Base-by-base conservation (phyloP, 2,113 vertebrate species). In the Heterochromis multidens region DNA sequence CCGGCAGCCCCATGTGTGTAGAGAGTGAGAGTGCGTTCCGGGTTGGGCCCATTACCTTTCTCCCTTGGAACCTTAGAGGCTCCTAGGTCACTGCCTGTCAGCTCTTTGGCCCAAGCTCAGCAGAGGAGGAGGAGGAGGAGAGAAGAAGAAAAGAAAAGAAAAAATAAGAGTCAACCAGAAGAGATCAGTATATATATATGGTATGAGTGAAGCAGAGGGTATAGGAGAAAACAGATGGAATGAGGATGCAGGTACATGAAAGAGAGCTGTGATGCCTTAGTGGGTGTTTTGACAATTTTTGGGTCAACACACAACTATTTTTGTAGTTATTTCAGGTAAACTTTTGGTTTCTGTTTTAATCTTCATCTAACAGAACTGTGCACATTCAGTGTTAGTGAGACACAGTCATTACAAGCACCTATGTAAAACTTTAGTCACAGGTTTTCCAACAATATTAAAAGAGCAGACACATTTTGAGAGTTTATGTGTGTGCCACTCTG, bases 21-120 rank as follows among this genome's bases (percentile, higher is more conserved):
- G 85, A 90, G 91, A 94, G 93, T 91, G 95, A 92, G 91, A 84
- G 84, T 89, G 89, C 79, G 87, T 94, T 93, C 92, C 89, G 89
- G 92, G 94, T 88, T 93, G 90, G 91, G 86, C 91, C 94, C 92
- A 95, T 96, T 95, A 93, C 93, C 93, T 91, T 88, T 93, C 93
- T 94, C 95, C 87, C 90, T 80, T 87, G 91, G 94, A 94, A 92
- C 83, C 92, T 72, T 25, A 6, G 90, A 91, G 92, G 88, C 88
- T 88, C 84, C 89, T 85, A 87, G 93, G 94, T 94, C 94, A 93
- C 85, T 87, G 78, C 90, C 91, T 93, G 91, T 94, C 93, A 93
- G 90, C 93, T 93, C 87, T 83, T 91, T 92, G 93, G 92, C 82
- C 89, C 83, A 49, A 76, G 74, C 60, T 89, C 91, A 92, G 88